Base-by-base conservation (phyloP, 1,140 invertebrate species). In the Zaprionus vittiger region DNA sequence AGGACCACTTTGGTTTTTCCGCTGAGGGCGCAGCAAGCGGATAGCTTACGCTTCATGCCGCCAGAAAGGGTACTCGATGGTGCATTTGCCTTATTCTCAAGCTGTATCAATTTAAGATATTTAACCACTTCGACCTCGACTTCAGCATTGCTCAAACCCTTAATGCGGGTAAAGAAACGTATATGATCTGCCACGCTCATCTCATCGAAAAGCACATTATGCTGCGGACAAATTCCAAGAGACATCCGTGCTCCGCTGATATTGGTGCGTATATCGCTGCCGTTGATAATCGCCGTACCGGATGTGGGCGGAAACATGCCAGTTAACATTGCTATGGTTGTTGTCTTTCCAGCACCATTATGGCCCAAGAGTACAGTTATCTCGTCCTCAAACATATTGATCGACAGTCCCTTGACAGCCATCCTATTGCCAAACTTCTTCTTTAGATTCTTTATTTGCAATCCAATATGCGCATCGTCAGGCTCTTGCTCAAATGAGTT, bases 151-250 rank as follows among this genome's bases (percentile, higher is more conserved):
- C 83, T 79, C 83, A 93, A 78, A 52, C 95, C 98, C 95, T 95
- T 95, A 84, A 97, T 94, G 91, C 95, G 93, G 78, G 96, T 95
- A 92, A 97, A 99, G 93, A 99, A 98, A 66, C 96, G 94, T 11
- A 99, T 94, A 93, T 99, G 98, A 93, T 99, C 97, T 28, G 94
- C 94, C 0, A 99, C 98, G 17, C 96, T 99, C 54, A 99, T 94
- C 80, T 97, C 96, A 64, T 97, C 96, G 92, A 99, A 99, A 1
- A 99, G 94, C 70, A 99, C 96, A 93, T 99, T 98, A 92, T 99
- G 97, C 93, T 99, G 99, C 11, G 98, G 98, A 93, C 98, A 99
- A 6, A 98, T 93, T 6, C 98, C 97, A 2, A 98, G 93, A 69
- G 95, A 96, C 38, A 94, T 92, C 22, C 97, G 94, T 1, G 97